Conservation (phyloP, 2,113 vertebrate species). For the rat (Rattus norvegicus) region DNA sequence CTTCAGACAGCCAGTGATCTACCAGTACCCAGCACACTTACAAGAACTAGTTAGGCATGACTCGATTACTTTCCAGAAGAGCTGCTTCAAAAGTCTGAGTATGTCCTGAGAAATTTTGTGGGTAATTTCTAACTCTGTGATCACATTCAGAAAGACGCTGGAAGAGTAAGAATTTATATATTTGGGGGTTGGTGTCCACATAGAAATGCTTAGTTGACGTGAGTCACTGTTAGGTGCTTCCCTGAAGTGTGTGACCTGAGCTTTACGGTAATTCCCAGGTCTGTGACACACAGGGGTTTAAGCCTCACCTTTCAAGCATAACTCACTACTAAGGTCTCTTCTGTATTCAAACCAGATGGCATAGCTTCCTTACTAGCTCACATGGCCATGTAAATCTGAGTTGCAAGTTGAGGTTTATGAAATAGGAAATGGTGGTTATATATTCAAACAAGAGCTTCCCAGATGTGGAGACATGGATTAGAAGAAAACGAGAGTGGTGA, state of each 20-base stretch:
- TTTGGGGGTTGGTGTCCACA: not conserved
- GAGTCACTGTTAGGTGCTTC: not conserved
- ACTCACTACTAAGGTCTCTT: conserved; percentile 38
- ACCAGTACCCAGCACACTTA: not conserved
- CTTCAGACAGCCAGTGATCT: not conserved
- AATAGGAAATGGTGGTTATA: not conserved
- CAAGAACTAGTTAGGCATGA: not conserved
- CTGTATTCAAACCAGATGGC: conserved; percentile 56
- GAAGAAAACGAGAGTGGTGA: not conserved
- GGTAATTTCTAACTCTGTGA: conserved; percentile 13
- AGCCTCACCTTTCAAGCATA: conserved; percentile 28
- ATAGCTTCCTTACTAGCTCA: conserved; percentile 45
- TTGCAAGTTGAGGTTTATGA: not conserved
- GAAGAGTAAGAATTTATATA: not conserved
- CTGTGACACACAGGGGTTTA: not conserved
- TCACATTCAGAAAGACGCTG: not conserved
- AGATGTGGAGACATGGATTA: not conserved
- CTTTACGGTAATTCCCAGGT: not conserved
- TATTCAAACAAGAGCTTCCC: conserved; percentile 5
- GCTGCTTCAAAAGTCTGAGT: not conserved
- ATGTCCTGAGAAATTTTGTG: not conserved
- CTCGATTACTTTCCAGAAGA: not conserved
- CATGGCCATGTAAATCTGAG: conserved; percentile 5
- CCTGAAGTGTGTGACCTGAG: not conserved
- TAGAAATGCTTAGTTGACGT: not conserved